These are phyloP conservation scores for Mimumesa dahlbomi DNA, from an alignment of 2,888 invertebrate species.

Conservation along the genomic window DNA sequence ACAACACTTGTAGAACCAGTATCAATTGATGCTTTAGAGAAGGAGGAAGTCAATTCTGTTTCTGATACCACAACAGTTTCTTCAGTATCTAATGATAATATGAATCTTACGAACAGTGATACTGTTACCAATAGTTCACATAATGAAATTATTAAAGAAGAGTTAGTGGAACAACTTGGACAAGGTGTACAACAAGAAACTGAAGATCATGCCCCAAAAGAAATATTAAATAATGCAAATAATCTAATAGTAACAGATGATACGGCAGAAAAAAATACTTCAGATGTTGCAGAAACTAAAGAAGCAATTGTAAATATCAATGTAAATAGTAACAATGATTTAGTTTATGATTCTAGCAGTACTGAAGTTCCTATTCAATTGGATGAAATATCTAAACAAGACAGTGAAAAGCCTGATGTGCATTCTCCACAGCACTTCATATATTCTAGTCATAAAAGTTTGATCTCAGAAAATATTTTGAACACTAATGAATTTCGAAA, in stretches of 20 bases:
- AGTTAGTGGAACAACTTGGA: too few species aligned
- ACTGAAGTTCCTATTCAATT: slow-evolving; percentile 24
- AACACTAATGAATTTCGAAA: slow-evolving; percentile 70
- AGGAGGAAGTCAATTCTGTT: not conserved
- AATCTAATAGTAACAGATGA: not conserved
- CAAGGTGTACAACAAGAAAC: not conserved
- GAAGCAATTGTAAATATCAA: slow-evolving; percentile 34
- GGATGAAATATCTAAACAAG: not conserved
- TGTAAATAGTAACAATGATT: slow-evolving; percentile 39
- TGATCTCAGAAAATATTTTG: slow-evolving; percentile 56
- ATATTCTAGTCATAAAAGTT: slow-evolving; percentile 62
- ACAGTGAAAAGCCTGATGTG: not conserved
- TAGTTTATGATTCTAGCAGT: slow-evolving; percentile 14
- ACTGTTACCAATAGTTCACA: not conserved
- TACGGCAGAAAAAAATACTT: not conserved
- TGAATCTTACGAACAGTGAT: not conserved
- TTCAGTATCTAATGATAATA: not conserved
- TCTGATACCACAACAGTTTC: not conserved
- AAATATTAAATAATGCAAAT: not conserved
- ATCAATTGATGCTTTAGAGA: not conserved
- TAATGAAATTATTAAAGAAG: not conserved
- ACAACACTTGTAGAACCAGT: not conserved
- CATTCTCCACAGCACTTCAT: slow-evolving; percentile 9
- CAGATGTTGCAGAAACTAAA: slow-evolving; percentile 6
- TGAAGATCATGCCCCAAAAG: not conserved